Base-by-base conservation (phyloP, 2,113 vertebrate species). In the Stegostoma tigrinum region DNA sequence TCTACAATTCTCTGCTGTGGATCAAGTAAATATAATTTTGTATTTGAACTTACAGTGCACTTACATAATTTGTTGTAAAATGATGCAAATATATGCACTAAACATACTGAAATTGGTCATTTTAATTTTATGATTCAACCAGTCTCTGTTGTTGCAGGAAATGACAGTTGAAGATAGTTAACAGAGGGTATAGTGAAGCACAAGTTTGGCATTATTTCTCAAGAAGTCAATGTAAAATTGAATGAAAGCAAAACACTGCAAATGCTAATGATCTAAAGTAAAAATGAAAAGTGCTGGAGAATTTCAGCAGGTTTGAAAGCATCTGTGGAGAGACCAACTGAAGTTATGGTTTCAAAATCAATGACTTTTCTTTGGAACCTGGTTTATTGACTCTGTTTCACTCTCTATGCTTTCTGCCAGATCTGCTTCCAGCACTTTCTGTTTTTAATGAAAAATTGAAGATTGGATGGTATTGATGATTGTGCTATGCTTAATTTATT, bases 1-100 rank as follows among this genome's bases (percentile, higher is more conserved):
- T 99, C 96, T 99, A 98, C 97, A 99, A 99, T 98, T 99, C 99
- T 96, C 99, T 99, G 5, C 97, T 99, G 96, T 99, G 99, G 99
- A 99, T 99, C 96, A 99, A 99, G 99, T 99, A 97, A 98, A 98
- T 98, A 96, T 34, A 52, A 24, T 38, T 8, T 27, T 48, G 61
- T 95, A 95, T 72, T 34, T 67, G 61, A 93, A 66, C 17, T n/a
- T 66, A 42, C 19, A 95, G 10, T 15, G 38, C 67, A 48, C 4
- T 42, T 70, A 89, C 48, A 61, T 30, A 61, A 34, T n/a, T 52
- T 17, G 27, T 90, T 95, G 68, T 72, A 75, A 95, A 75, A 95
- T 95, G 0, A 45, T 48, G 72, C 38, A 27, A 72, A 24, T 38
- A 52, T 75, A 12, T 72, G 34, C n/a, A 64, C 86, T 89, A 10